Evolutionary conservation across 1,140 invertebrate species (phyloP).

Genomic region (Asobara japonica): DNA sequence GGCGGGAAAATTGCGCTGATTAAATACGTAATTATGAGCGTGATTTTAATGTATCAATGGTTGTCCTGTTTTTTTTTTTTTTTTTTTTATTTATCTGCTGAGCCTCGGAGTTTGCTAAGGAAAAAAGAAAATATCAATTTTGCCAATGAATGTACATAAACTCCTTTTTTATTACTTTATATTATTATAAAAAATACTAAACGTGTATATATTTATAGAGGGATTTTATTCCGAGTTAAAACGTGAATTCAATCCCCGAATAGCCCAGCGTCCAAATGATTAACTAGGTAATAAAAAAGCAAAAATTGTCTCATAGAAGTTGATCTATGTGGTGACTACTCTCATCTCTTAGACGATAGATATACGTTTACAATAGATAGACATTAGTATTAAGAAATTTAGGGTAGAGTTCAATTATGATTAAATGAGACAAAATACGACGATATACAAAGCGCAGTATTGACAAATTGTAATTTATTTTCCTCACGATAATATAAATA

Average conservation of each 20-base stretch:
- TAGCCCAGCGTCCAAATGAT: neutral
- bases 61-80: neutral
- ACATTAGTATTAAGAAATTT: conserved; percentile 1
- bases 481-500: conserved; percentile 49
- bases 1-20: conserved; percentile 1
- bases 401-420: neutral
- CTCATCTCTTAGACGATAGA: neutral
- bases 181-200: conserved; percentile 23
- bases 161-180: conserved; percentile 46
- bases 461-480: conserved; percentile 65
- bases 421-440: neutral
- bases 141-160: conserved; percentile 50
- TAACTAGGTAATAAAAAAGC: neutral
- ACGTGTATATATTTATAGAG: conserved; percentile 37
- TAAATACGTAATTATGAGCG: neutral
- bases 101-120: conserved; percentile 6
- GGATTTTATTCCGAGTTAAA: neutral
- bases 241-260: neutral
- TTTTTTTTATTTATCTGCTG: neutral
- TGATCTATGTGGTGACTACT: neutral
- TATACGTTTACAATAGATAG: neutral
- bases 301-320: neutral
- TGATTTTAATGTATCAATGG: conserved; percentile 20
- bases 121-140: conserved; percentile 19
- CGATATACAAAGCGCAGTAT: conserved; percentile 59